Percentiles rank a stretch among this genome's conserved stretches.
Conservation (phyloP, 2,797 vertebrate species). For the Gallinago stenura region DNA sequence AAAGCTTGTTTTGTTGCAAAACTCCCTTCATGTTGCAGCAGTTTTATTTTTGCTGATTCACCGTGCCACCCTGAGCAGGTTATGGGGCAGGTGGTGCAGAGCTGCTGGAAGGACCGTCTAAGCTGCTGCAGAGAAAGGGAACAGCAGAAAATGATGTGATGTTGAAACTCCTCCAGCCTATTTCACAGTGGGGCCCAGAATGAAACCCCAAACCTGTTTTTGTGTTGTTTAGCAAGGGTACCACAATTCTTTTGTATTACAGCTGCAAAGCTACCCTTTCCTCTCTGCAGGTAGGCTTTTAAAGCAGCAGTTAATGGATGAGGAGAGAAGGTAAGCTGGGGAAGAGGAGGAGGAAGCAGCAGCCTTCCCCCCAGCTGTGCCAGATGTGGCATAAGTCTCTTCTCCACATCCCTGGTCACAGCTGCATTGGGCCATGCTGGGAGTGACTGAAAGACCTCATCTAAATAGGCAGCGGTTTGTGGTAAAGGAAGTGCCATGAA, state of each 20-base stretch:
- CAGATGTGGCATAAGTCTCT: neutral
- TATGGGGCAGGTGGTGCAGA: accelerated
- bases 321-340: neutral
- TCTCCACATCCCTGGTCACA: neutral
- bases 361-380: neutral
- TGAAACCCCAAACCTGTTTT: neutral
- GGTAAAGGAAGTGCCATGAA: neutral
- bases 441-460: neutral
- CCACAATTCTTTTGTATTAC: neutral
- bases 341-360: neutral
- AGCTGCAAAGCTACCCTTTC: neutral
- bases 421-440: neutral
- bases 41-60: neutral
- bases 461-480: neutral
- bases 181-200: neutral
- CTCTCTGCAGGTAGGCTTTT: neutral
- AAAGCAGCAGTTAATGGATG: neutral
- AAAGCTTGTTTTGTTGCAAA: neutral
- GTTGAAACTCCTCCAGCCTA: neutral
- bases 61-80: neutral
- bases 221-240: neutral
- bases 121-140: neutral
- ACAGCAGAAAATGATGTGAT: neutral
- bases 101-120: neutral
- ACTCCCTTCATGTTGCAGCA: neutral